Conservation (phyloP, 2,888 invertebrate genomes). For the Ophioninae sp. region DNA sequence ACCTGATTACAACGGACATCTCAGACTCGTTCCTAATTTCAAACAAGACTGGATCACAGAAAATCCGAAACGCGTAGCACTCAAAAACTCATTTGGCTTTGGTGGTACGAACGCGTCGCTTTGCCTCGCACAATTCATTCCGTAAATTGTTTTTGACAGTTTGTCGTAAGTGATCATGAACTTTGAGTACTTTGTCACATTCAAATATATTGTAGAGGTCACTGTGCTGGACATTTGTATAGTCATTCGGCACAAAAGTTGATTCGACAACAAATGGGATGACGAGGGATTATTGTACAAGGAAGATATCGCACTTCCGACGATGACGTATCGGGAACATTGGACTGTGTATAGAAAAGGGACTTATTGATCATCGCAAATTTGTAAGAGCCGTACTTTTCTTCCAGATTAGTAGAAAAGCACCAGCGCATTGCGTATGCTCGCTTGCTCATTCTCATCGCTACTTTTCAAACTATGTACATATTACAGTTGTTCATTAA, state of each 20-base stretch:
- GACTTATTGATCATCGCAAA: no score
- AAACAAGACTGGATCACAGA: conserved; percentile 84
- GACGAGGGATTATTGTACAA: not conserved
- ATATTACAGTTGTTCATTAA: no score
- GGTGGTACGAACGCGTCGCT: conserved; percentile 98
- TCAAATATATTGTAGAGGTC: not conserved
- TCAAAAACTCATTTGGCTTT: conserved; percentile 99
- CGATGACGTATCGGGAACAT: not conserved
- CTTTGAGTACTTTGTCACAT: not conserved
- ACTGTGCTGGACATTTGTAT: not conserved
- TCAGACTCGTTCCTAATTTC: conserved; percentile 87
- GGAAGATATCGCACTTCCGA: not conserved
- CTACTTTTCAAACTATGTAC: no score
- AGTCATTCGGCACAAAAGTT: not conserved
- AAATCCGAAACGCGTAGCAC: conserved; percentile 85
- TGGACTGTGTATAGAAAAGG: not conserved
- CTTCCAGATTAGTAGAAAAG: no score
- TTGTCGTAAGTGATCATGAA: not conserved
- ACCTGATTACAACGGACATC: conserved; percentile 83
- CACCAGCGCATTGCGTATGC: not conserved
- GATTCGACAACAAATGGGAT: not conserved
- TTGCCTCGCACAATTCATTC: conserved; percentile 83
- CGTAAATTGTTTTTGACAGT: conserved; percentile 48
- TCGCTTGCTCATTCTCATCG: not conserved
- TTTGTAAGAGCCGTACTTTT: no score